Evolutionary conservation across 2,888 invertebrate species (phyloP).

Genomic region (Antheraea assamensis): DNA sequence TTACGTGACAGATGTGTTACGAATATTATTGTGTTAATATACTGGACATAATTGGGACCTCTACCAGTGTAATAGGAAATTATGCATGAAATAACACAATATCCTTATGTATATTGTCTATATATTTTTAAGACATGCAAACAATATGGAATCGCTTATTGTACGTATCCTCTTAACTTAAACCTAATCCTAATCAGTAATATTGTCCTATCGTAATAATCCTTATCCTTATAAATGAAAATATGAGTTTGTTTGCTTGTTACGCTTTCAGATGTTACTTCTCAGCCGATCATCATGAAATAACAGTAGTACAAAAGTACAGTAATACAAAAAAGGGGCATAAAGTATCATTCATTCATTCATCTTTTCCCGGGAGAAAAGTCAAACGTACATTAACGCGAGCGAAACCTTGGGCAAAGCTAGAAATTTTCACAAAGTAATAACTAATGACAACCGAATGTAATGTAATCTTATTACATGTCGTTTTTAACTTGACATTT

Average conservation of each 20-base stretch:
- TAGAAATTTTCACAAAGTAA: background rate
- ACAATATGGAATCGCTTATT: slow-evolving; percentile 6
- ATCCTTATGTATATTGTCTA: background rate
- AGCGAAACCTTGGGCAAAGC: too few species aligned
- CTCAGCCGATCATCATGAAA: too few species aligned
- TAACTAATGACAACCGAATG: background rate
- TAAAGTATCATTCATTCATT: too few species aligned
- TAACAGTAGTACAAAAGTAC: too few species aligned
- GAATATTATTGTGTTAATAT: slow-evolving; percentile 44
- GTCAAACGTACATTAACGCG: too few species aligned
- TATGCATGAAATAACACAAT: background rate
- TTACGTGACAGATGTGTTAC: slow-evolving; percentile 60
- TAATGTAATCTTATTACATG: background rate
- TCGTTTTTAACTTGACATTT: background rate
- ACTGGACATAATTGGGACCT: slow-evolving; percentile 43
- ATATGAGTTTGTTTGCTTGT: too few species aligned
- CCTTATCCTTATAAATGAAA: too few species aligned
- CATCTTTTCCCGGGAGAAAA: too few species aligned
- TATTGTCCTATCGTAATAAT: slow-evolving; percentile 16
- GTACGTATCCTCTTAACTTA: slow-evolving; percentile 1
- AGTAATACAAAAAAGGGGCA: too few species aligned
- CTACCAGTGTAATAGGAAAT: slow-evolving; percentile 29
- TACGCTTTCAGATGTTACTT: too few species aligned
- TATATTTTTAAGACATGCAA: background rate
- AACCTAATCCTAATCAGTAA: slow-evolving; percentile 29